Percentiles rank a stretch among this genome's conserved stretches.
Conservation (phyloP, 1,140 invertebrate genomes). For the Musca vetustissima region DNA sequence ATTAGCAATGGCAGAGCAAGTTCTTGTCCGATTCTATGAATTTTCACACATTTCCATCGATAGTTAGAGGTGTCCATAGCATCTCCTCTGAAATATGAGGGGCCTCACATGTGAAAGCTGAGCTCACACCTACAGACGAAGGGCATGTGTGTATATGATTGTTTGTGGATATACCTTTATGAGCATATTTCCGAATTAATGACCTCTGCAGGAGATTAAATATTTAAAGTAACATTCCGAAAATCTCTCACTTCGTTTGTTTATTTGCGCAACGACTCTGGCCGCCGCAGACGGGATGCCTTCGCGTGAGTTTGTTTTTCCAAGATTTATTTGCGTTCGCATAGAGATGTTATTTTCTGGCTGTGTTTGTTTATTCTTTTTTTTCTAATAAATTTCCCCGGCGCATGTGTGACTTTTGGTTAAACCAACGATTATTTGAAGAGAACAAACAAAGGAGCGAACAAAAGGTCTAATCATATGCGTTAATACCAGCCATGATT, state of each 20-base stretch:
- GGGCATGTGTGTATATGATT: neutral
- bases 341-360: neutral
- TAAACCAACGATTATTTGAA: neutral
- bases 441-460: neutral
- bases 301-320: neutral
- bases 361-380: neutral
- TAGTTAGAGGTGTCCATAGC: too few species aligned
- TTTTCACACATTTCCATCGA: too few species aligned
- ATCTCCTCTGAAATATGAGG: too few species aligned
- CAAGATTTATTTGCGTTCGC: neutral
- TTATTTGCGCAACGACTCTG: constrained; percentile 6
- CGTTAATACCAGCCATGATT: too few species aligned
- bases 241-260: constrained; percentile 9
- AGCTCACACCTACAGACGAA: too few species aligned
- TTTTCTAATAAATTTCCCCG: neutral
- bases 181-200: neutral
- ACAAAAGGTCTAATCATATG: neutral
- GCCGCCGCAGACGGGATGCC: neutral
- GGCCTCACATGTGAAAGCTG: too few species aligned
- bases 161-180: neutral
- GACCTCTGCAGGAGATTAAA: constrained; percentile 4
- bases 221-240: neutral
- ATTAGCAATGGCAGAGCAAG: too few species aligned
- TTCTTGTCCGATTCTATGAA: too few species aligned
- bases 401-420: constrained; percentile 20